Base-by-base conservation (phyloP, 2,888 invertebrate genomes). In the Athalia cordata region DNA sequence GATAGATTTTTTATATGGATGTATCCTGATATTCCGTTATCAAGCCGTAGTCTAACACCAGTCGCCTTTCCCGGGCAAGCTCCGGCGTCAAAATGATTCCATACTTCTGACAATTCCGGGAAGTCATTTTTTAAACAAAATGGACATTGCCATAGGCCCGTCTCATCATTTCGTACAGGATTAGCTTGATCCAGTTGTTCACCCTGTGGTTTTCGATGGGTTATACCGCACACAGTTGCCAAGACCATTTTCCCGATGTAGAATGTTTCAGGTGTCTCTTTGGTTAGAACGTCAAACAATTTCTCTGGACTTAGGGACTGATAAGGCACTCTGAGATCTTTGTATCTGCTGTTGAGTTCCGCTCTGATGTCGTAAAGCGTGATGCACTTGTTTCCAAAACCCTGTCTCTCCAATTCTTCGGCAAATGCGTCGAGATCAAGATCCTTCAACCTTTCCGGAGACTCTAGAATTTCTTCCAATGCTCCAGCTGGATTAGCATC, bases 401-500 rank as follows among this genome's bases (percentile, higher is more conserved):
- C 94, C 90, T 96, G 99, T 77, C 98, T 93, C 86, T 98, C 97
- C 79, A 99, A 92, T 91, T 99, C 99, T 84, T 98, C 98, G 0
- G 99, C 99, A 89, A 99, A 99, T 0, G 99, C 99, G 89, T 99
- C 99, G 80, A 99, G 92, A 92, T 99, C 99, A 50, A 99, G 92
- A 90, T 99, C 99, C 89, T 97, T 97, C 47, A 98, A 91, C 83
- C 97, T 93, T 87, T 98, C 98, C 0, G 99, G 99, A 7, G 97
- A 95, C 90, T 99, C 98, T 0, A 99, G 92, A 86, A 99, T 99
- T 90, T 99, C 99, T 90, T 99, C 99, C 47, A 99, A 91, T 11
- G 99, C 99, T 0, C 98, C 98, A 0, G 99, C 98, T 0, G 99
- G 98, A 91, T 98, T 98, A 0, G 96, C 96, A 83, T 98, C 98